These are phyloP conservation scores for Pontoporia blainvillei DNA, from an alignment of 2,113 vertebrate genomes.

Conservation along the genomic window DNA sequence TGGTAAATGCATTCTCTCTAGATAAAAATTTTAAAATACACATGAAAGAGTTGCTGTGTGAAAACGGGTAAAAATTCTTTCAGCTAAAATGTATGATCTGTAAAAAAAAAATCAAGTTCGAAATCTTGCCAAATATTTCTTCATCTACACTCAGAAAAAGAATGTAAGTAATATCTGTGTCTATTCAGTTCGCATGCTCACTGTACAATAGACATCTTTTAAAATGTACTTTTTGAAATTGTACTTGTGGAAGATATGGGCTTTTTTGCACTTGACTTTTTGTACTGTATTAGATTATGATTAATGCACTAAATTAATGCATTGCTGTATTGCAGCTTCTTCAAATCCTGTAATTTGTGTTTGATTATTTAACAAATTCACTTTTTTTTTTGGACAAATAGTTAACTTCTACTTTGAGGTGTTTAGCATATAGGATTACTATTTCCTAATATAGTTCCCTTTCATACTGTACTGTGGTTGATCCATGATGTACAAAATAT, in stretches of 20 bases:
- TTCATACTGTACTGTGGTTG: neutral
- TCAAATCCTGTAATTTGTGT: neutral
- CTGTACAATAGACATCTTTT: neutral
- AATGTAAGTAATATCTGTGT: neutral
- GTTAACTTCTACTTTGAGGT: neutral
- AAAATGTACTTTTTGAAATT: neutral
- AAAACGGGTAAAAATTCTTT: neutral
- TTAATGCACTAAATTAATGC: neutral
- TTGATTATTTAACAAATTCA: neutral
- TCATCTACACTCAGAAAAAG: neutral
- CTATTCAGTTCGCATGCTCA: neutral
- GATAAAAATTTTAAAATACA: neutral
- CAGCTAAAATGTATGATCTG: neutral
- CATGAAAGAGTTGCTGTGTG: neutral
- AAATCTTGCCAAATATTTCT: constrained; percentile 5
- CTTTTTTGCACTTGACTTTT: neutral
- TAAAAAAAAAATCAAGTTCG: neutral
- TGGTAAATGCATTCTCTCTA: neutral
- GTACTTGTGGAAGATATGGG: neutral
- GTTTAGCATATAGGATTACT: neutral
- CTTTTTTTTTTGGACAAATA: neutral
- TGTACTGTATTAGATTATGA: neutral
- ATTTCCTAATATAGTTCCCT: neutral
- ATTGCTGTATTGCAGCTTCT: neutral
- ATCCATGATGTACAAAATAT: neutral